These are phyloP conservation scores for Thalassophryne amazonica DNA, from an alignment of 2,797 vertebrate genomes.

Conservation along the genomic window DNA sequence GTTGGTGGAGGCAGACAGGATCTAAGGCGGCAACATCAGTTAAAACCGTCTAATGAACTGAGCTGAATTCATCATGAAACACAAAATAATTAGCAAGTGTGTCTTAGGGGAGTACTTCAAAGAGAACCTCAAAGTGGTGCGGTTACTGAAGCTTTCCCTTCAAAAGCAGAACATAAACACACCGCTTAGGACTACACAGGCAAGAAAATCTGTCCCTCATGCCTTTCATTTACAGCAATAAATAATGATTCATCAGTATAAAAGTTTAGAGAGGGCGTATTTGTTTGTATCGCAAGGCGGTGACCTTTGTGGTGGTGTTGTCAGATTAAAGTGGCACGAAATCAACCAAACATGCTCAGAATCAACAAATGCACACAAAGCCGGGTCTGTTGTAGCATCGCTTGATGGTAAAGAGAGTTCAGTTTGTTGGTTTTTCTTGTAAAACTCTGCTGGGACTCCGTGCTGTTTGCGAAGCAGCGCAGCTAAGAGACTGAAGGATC, in stretches of 20 bases:
- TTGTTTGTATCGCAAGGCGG: constrained; percentile 67
- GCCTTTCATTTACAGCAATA: constrained; percentile 74
- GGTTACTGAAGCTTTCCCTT: constrained; percentile 74
- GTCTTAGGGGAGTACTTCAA: constrained; percentile 77
- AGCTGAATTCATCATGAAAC: constrained; percentile 77
- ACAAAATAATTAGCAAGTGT: constrained; percentile 76
- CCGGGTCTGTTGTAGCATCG: constrained; percentile 47
- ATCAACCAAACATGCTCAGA: constrained; percentile 54
- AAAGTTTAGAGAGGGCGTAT: constrained; percentile 66
- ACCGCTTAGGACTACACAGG: constrained; percentile 68
- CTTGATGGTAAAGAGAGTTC: constrained; percentile 37
- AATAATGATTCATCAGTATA: constrained; percentile 76
- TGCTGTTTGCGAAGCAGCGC: constrained; percentile 44
- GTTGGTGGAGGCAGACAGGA: constrained; percentile 55
- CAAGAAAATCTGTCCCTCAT: constrained; percentile 67
- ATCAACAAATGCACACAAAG: constrained; percentile 68
- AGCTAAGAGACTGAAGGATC: constrained; percentile 73
- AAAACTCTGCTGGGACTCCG: constrained; percentile 56
- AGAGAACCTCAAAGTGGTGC: constrained; percentile 75
- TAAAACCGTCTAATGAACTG: constrained; percentile 77
- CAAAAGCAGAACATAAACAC: constrained; percentile 73
- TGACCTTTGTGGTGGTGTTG: constrained; percentile 65
- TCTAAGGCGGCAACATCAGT: constrained; percentile 77
- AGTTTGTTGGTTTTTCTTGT: constrained; percentile 44
- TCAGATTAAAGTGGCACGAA: constrained; percentile 69